These are phyloP conservation scores for Oreochromis aureus DNA, from an alignment of 2,113 vertebrate species.

Conservation along the genomic window DNA sequence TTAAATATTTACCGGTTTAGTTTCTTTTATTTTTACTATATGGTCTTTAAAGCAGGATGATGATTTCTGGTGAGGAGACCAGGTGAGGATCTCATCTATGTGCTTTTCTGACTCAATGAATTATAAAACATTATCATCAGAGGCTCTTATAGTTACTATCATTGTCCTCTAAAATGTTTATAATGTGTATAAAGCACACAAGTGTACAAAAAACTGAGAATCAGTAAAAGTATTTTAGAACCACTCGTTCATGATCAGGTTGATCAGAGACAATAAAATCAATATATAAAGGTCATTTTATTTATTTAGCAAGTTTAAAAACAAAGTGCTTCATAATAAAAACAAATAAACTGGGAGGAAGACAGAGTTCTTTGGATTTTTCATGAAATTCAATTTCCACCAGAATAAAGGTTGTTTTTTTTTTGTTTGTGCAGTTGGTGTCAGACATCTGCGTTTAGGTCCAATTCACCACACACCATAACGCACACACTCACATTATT, in stretches of 20 bases:
- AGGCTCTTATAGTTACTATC: rapidly evolving
- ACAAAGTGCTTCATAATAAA: not conserved
- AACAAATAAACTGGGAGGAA: not conserved
- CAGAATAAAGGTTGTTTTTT: not conserved
- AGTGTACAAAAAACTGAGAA: not conserved
- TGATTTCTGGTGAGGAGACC: not conserved
- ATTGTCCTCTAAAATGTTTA: not conserved
- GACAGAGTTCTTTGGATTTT: not conserved
- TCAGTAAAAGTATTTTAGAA: rapidly evolving
- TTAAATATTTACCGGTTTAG: not conserved
- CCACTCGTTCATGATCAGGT: not conserved
- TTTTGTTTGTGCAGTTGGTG: not conserved
- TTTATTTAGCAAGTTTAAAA: not conserved
- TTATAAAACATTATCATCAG: not conserved
- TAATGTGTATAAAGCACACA: rapidly evolving
- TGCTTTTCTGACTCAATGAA: not conserved
- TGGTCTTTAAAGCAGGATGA: not conserved
- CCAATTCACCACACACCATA: not conserved
- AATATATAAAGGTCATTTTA: rapidly evolving
- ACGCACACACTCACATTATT: rapidly evolving
- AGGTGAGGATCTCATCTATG: not conserved
- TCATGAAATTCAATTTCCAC: rapidly evolving
- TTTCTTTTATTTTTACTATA: not conserved
- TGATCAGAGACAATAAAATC: not conserved
- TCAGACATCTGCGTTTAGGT: not conserved